Base-by-base conservation (phyloP, 2,797 vertebrate species). In the Rhodeus uyekii region DNA sequence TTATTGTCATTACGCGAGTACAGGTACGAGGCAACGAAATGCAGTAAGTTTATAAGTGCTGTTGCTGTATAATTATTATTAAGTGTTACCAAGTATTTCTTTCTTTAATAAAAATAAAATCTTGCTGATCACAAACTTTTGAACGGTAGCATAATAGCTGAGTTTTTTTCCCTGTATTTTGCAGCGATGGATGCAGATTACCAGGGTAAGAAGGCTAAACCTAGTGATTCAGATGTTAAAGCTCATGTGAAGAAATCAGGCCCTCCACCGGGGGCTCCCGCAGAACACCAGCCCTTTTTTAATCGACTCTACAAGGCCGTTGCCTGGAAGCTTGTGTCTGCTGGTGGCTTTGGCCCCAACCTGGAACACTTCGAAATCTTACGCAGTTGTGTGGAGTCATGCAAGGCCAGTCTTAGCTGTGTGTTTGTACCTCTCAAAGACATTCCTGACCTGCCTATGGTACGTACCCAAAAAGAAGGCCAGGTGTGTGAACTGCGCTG, bases 241-340 rank as follows among this genome's bases (percentile, higher is more conserved):
- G 72, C 80, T 1, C 69, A 80, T 0, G 86, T 80, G 12, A 89
- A 82, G 83, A 95, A 95, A 82, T 87, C 83, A 0, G 93, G 93
- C 10, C 94, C 93, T 8, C 58, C 71, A 0, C 89, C 92, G 0
- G 92, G 94, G 84, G 93, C 94, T 3, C 92, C 96, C 0, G 96
- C 96, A 27, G 95, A 97, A 84, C 96, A 96, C 79, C 98, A 99
- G 0, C 94, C 97, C 61, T 98, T 99, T 91, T 98, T 98, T 90
- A 99, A 98, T 87, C 96, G 97, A 89, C 95, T 99, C 5, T 99
- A 99, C 92, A 99, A 99, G 91, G 95, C 97, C 0, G 96, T 99
- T 86, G 97, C 97, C 0, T 99, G 98, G 98, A 99, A 98, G 89
- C 84, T 99, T 88, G 98, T 99, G 73, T 97, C 97, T 3, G 97